A percentile compares a stretch with the other conserved stretches of the same genome.
phyloP scores from a whole-genome alignment of 2,113 vertebrate genomes.

The Perccottus glenii region DNA sequence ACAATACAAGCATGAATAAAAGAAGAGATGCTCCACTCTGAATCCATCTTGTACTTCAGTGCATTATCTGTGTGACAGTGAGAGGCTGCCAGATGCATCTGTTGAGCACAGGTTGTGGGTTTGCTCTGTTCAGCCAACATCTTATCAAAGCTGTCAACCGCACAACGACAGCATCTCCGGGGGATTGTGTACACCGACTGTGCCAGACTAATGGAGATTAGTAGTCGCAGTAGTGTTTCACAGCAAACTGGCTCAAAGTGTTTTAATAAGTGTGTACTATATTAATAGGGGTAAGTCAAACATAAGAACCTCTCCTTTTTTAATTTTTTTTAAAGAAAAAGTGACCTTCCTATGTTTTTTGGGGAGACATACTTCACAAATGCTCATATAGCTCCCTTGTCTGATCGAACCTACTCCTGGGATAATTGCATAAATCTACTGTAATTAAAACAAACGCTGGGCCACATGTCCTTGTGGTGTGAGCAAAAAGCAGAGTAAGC shows the following conservation, averaged over 20 bases:
- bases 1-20: slow-evolving; percentile 7
- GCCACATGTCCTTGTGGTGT: too few species aligned
- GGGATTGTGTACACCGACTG: not conserved
- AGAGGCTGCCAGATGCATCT: not conserved
- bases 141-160: slow-evolving; percentile 5
- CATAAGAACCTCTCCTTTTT: too few species aligned
- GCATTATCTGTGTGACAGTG: not conserved
- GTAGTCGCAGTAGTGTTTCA: not conserved
- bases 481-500: too few species aligned
- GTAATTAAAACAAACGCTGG: too few species aligned
- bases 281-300: not conserved
- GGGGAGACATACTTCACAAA: too few species aligned
- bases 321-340: too few species aligned
- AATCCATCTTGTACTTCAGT: not conserved
- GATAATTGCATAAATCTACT: too few species aligned
- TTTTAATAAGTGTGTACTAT: not conserved
- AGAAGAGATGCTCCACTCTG: not conserved
- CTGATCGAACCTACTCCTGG: too few species aligned
- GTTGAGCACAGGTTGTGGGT: not conserved
- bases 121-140: slow-evolving; percentile 7
- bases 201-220: slow-evolving; percentile 4
- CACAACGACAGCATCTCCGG: not conserved
- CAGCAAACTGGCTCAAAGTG: not conserved
- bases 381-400: too few species aligned
- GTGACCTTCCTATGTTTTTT: too few species aligned